Conservation (phyloP, 2,888 invertebrate species). For the Proisotoma minuta region DNA sequence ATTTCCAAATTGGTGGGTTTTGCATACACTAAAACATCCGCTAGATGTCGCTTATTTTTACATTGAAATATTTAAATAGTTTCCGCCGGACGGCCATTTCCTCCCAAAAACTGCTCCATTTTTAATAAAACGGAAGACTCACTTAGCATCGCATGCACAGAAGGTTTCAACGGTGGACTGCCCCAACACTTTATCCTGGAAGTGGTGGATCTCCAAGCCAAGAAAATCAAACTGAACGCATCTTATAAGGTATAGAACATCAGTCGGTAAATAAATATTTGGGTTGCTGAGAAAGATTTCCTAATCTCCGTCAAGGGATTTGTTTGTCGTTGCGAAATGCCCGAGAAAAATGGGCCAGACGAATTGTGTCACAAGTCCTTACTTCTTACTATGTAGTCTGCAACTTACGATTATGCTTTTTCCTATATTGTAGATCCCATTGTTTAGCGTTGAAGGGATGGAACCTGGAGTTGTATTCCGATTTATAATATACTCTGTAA, state of each 20-base stretch:
- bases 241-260: constrained; percentile 54
- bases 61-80: constrained; percentile 54
- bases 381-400: background rate
- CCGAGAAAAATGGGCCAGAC: background rate
- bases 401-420: background rate
- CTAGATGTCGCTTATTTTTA: no score
- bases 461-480: constrained; percentile 53
- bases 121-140: constrained; percentile 81
- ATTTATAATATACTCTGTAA: constrained; percentile 76
- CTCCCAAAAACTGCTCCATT: constrained; percentile 80
- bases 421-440: constrained; percentile 39
- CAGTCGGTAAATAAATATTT: no score
- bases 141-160: constrained; percentile 76
- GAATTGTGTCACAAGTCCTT: no score
- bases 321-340: background rate
- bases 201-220: constrained; percentile 66
- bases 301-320: constrained; percentile 3
- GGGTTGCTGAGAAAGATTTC: constrained; percentile 5
- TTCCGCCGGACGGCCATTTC: constrained; percentile 71
- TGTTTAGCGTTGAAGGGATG: constrained; percentile 48
- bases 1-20: constrained; percentile 28
- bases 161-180: constrained; percentile 68
- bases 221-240: constrained; percentile 62
- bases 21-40: no score
- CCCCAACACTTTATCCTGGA: constrained; percentile 82